phyloP scores from a whole-genome alignment of 2,888 invertebrate species.

The Sinodicranocentrus sp. region DNA sequence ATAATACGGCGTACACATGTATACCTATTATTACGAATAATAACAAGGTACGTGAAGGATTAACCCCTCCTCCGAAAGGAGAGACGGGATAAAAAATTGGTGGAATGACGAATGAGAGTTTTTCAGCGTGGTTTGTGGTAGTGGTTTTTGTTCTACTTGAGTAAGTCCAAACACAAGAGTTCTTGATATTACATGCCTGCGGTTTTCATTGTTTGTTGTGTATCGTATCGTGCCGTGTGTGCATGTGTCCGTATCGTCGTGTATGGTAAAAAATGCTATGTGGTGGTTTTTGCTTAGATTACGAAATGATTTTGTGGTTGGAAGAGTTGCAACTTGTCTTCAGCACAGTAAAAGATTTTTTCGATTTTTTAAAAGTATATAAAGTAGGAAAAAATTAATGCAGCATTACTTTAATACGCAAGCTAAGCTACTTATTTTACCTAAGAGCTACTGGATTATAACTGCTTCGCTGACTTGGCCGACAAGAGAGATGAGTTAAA shows the following conservation, averaged over 20 bases:
- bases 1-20: slow-evolving; percentile 38
- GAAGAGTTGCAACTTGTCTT: slow-evolving; percentile 36
- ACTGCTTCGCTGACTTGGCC: not conserved
- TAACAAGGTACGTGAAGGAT: slow-evolving; percentile 61
- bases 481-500: not conserved
- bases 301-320: slow-evolving; percentile 40
- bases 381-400: too few relatives aligned
- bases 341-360: slow-evolving; percentile 3
- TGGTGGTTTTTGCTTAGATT: not conserved
- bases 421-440: too few relatives aligned
- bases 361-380: slow-evolving; percentile 4
- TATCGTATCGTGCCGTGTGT: not conserved
- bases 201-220: slow-evolving; percentile 16
- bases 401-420: too few relatives aligned
- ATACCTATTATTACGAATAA: slow-evolving; percentile 61
- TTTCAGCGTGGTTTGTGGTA: slow-evolving; percentile 63
- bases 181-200: slow-evolving; percentile 21
- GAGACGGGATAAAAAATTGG: slow-evolving; percentile 60
- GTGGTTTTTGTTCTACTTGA: slow-evolving; percentile 63
- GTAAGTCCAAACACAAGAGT: slow-evolving; percentile 31
- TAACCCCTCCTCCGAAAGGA: slow-evolving; percentile 61
- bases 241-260: not conserved
- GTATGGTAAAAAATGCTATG: not conserved
- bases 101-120: slow-evolving; percentile 63
- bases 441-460: not conserved